Base-by-base conservation (phyloP, 2,888 invertebrate species). In the Ophion costatus region DNA sequence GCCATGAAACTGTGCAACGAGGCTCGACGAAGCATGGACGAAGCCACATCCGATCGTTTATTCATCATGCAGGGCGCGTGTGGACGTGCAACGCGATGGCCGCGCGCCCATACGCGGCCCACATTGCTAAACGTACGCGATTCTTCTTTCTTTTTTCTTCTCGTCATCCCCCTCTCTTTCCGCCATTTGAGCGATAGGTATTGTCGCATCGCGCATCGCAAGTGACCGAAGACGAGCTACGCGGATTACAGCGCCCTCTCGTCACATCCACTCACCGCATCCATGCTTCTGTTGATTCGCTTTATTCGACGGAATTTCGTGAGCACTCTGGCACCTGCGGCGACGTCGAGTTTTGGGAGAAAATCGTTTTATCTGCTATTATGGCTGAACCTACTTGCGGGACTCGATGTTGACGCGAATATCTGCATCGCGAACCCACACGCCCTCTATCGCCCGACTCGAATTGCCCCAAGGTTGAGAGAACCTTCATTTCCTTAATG, bases 31-130 rank as follows among this genome's bases (percentile, higher is more conserved):
- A 64, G 45, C 11, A 17, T 57, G 66, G 45, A 80, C 69, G 57
- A 42, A 69, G 79, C 73, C 29, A 56, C 42, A 45, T 74, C 63
- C 20, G 59, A 76, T 56, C 77, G 73, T 77, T 77, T 67, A 82
- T 85, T 79, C 79, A 79, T 56, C 59, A 85, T 85, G 85, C 82
- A 83, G 63, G 70, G 57, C 82, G 85, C 86, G 82, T 82, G 71
- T 77, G 80, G 82, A 79, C 79, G 82, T 76, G 80, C 85, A 69
- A 45, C 45, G 64, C 82, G 61, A 80, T 81, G 82, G 82, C 86
- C 85, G 80, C 45, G 71, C 70, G 69, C 51, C 59, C 83, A 67
- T 75, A 85, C 85, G 71, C 83, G 67, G 76, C 63, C 80, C 77
- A 85, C 85, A 85, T 85, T 75, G 77, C 73, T 76, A 63, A 83